Conservation (phyloP, 2,888 invertebrate species). For the Gibbula magus region DNA sequence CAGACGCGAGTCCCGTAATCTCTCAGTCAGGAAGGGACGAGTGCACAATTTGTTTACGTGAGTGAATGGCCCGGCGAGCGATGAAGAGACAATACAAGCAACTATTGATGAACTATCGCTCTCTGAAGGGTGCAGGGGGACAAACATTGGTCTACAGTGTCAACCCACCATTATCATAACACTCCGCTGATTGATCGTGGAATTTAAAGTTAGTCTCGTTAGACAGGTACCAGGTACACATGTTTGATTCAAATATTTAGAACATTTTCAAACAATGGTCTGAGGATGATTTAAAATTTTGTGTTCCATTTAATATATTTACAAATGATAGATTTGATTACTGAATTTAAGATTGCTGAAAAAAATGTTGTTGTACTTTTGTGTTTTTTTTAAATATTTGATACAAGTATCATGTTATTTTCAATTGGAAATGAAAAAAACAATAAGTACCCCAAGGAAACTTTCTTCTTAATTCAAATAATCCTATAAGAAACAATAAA, state of each 20-base stretch:
- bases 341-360: no score
- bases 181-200: neutral
- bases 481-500: no score
- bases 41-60: neutral
- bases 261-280: neutral
- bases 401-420: no score
- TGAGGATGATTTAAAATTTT: no score
- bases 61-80: neutral
- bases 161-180: neutral
- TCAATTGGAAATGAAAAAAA: no score
- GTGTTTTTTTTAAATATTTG: no score
- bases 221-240: neutral
- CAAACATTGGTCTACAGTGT: neutral
- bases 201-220: neutral
- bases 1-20: neutral
- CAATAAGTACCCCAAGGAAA: no score
- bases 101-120: neutral
- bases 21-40: neutral
- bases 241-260: constrained; percentile 14
- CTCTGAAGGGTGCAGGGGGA: neutral
- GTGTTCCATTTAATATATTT: no score
- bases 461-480: no score
- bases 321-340: no score
- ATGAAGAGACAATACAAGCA: constrained; percentile 16
- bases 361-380: no score